phyloP scores from a whole-genome alignment of 2,888 invertebrate species.

The Tetrapedia diversipes region DNA sequence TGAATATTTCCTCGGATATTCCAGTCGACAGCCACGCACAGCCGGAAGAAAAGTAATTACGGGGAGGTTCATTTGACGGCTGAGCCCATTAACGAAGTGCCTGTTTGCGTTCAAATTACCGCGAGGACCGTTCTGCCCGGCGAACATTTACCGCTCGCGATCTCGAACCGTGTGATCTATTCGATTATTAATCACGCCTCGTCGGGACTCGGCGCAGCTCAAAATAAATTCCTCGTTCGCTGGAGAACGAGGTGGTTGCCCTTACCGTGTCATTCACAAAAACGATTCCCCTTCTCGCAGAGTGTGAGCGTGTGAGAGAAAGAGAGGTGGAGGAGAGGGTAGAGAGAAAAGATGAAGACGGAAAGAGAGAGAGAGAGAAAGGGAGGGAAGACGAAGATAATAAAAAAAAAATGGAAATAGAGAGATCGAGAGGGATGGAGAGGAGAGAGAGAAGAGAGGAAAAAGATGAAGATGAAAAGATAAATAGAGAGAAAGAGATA shows the following conservation, averaged over 20 bases:
- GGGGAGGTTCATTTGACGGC: conserved; percentile 11
- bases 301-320: too few species aligned
- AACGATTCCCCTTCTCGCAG: too few species aligned
- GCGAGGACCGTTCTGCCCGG: neutral
- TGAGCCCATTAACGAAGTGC: conserved; percentile 17
- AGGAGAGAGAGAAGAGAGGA: too few species aligned
- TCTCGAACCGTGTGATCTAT: neutral
- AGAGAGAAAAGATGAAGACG: too few species aligned
- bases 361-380: too few species aligned
- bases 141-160: neutral
- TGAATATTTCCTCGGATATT: neutral
- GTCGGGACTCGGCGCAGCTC: neutral
- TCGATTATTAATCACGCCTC: conserved; percentile 32
- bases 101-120: conserved; percentile 32
- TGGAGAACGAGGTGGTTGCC: neutral
- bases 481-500: too few species aligned
- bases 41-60: conserved; percentile 14
- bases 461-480: too few species aligned
- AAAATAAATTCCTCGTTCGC: conserved; percentile 16
- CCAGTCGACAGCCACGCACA: neutral
- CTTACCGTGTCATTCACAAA: conserved; percentile 5
- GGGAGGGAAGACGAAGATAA: too few species aligned
- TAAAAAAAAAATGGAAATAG: too few species aligned
- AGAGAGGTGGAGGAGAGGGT: neutral
- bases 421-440: too few species aligned